phyloP scores from a whole-genome alignment of 1,140 invertebrate species.

The Drosophila tsacasi region DNA sequence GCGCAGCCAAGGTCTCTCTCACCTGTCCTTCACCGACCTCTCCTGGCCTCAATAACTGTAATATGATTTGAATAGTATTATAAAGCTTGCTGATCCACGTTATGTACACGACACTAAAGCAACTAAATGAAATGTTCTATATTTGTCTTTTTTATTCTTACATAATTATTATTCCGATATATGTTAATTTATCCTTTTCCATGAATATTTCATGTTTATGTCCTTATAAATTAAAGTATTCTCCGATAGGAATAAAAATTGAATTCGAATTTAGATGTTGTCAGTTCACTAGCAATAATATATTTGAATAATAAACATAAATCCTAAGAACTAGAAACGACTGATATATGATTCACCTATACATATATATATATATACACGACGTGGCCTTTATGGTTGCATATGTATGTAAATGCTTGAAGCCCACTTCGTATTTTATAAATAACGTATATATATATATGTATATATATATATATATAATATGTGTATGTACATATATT shows the following conservation, averaged over 20 bases:
- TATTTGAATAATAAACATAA: conserved; percentile 23
- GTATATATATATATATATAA: background rate
- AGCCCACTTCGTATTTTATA: conserved; percentile 6
- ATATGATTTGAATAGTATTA: conserved; percentile 74
- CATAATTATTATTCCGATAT: background rate
- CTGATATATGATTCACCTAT: conserved; percentile 9
- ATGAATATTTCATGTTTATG: background rate
- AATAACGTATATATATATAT: conserved; percentile 1
- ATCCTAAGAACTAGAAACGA: background rate
- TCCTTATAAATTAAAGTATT: background rate
- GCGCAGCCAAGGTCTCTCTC: conserved; percentile 71
- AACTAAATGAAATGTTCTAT: conserved; percentile 2
- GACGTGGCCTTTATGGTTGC: background rate
- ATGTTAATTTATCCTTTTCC: background rate
- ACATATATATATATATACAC: conserved; percentile 7
- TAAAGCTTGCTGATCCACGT: conserved; percentile 39
- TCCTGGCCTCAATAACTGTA: conserved; percentile 90
- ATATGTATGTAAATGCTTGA: background rate
- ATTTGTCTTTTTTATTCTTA: background rate
- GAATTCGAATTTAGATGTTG: conserved; percentile 19
- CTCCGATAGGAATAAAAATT: background rate
- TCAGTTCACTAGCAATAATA: conserved; percentile 23
- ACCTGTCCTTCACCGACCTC: conserved; percentile 92
- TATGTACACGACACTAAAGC: conserved; percentile 6
- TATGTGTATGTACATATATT: background rate